A percentile compares a stretch with the other conserved stretches of the same genome.
phyloP scores from a whole-genome alignment of 2,888 invertebrate species.

The Synanthedon myopaeformis region DNA sequence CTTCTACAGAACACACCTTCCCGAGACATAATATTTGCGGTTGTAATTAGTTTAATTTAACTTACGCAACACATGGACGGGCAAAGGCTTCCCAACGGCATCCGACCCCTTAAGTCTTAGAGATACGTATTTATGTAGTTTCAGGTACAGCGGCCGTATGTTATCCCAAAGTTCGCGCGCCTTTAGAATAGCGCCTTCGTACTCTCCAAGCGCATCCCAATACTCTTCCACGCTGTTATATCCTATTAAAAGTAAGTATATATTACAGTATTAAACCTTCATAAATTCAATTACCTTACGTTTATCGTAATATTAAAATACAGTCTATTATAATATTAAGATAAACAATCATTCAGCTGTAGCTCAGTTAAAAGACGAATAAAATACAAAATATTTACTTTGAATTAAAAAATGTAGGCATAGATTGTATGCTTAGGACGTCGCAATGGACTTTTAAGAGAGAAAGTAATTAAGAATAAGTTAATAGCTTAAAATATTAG shows the following conservation, averaged over 20 bases:
- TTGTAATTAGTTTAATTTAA: conserved; percentile 7
- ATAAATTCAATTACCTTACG: too few relatives aligned
- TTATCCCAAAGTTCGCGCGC: conserved; percentile 68
- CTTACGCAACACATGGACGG: conserved; percentile 66
- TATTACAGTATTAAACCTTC: too few relatives aligned
- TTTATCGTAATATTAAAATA: too few relatives aligned
- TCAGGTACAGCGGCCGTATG: conserved; percentile 64
- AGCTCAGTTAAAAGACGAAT: too few relatives aligned
- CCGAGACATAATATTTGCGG: background rate
- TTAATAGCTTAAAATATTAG: too few relatives aligned
- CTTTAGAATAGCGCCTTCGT: conserved; percentile 58
- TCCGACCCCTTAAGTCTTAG: conserved; percentile 56
- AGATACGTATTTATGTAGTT: conserved; percentile 66
- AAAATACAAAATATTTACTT: too few relatives aligned
- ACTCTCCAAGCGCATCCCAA: conserved; percentile 68
- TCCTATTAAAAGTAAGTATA: conserved; percentile 20
- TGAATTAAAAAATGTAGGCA: too few relatives aligned
- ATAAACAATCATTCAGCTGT: too few relatives aligned
- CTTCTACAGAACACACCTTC: background rate
- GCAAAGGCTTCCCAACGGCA: conserved; percentile 53
- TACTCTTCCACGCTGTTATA: conserved; percentile 58
- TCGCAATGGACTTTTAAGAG: too few relatives aligned
- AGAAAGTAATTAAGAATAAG: too few relatives aligned
- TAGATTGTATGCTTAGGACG: too few relatives aligned
- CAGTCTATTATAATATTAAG: too few relatives aligned